Base-by-base conservation (phyloP, 2,888 invertebrate genomes). In the Cancer borealis region DNA sequence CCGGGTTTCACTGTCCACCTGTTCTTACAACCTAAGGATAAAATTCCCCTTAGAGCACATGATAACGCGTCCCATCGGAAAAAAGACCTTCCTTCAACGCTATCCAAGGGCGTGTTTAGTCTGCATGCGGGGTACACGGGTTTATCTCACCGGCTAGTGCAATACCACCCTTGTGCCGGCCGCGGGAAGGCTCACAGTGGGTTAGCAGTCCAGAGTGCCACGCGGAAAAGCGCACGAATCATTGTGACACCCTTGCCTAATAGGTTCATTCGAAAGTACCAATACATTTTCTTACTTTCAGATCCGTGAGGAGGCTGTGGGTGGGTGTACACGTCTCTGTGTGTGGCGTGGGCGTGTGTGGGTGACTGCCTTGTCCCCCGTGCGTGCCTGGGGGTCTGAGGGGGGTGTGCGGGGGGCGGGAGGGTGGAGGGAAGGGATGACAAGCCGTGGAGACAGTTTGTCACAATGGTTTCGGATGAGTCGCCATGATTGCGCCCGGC, bases 231-330 rank as follows among this genome's bases (percentile, higher is more conserved):
- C 94, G 95, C 95, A 95, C 95, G 95, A 95, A 95, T 95, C 95
- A 95, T 95, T 95, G 95, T 95, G 95, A 95, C 95, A 95, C 95
- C 93, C 87, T 94, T 94, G 95, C 95, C 95, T 95, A 95, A 95
- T 95, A 95, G 93, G 95, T 94, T 95, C 95, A 94, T 95, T 95
- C 95, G 93, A 95, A 95, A 93, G 94, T 93, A 93, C 93, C 92
- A 95, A 93, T 92, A 93, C 79, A 92, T 94, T 94, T 94, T 92
- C 92, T 94, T 79, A 66, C 89, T 94, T 94, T 94, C 60, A 49
- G 60, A 54, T 2, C 79, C 30, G 30, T 79, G 30, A 30, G 30
- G 30, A 21, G 79, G 79, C 30, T 79, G 3, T 30, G 30, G 79
- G 3, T 30, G 12, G 30, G 30, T 79, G 30, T 30, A 79, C 6